Evolutionary conservation across 2,888 invertebrate species (phyloP).

Genomic region (Morinoia aosen): DNA sequence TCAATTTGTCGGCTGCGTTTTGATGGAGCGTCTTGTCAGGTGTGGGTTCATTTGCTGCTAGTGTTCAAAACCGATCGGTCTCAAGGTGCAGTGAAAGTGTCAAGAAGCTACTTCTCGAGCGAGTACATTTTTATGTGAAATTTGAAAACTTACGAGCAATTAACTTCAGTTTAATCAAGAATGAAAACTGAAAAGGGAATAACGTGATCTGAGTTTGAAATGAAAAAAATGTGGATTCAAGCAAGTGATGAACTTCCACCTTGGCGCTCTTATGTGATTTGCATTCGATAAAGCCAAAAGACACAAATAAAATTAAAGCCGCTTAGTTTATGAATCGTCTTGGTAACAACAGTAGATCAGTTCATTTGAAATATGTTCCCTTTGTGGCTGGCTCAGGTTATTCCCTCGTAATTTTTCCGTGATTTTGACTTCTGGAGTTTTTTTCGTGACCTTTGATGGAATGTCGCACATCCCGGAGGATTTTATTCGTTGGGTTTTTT

Average conservation of each 20-base stretch:
- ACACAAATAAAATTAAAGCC: background rate
- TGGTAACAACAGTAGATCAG: background rate
- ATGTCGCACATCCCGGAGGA: background rate
- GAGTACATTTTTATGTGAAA: background rate
- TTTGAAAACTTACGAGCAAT: background rate
- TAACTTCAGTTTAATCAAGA: background rate
- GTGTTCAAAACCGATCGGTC: background rate
- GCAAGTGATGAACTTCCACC: background rate
- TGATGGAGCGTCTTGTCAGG: background rate
- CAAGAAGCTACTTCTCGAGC: background rate
- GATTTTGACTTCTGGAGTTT: background rate
- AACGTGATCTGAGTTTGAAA: background rate
- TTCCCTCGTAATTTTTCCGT: background rate
- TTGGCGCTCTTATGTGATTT: background rate
- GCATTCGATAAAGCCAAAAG: background rate
- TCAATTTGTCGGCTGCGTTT: background rate
- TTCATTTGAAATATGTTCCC: background rate
- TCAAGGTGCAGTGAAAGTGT: background rate
- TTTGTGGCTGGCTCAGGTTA: background rate
- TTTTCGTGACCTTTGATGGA: background rate
- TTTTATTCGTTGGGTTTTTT: background rate
- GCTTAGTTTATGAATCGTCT: background rate
- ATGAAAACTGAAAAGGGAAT: background rate
- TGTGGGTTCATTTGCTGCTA: background rate
- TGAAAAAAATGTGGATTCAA: background rate